A percentile compares a stretch with the other conserved stretches of the same genome.
Evolutionary conservation across 2,113 vertebrate species (phyloP).

Genomic region (Cryptomyrus ogoouensis): DNA sequence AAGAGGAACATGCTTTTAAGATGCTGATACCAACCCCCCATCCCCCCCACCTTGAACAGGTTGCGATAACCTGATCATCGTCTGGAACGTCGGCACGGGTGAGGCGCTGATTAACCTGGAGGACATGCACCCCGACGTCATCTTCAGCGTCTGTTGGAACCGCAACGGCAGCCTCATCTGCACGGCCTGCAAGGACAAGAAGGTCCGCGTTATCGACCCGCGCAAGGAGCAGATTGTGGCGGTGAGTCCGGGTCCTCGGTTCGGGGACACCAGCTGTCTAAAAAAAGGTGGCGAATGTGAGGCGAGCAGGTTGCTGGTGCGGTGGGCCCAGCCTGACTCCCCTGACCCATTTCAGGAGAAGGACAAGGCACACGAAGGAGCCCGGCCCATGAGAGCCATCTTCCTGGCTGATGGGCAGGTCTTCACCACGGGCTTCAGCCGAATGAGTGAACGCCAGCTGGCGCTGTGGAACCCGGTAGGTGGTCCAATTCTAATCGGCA

Average conservation of each 20-base stretch:
- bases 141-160: slow-evolving; percentile 94
- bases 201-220: slow-evolving; percentile 88
- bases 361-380: slow-evolving; percentile 91
- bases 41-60: slow-evolving; percentile 51
- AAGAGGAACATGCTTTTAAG: background rate
- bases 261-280: background rate
- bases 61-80: slow-evolving; percentile 84
- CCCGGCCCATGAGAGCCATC: slow-evolving; percentile 90
- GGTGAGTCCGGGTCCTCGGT: slow-evolving; percentile 60
- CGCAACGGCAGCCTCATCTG: slow-evolving; percentile 88
- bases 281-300: background rate
- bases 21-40: background rate
- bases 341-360: slow-evolving; percentile 72
- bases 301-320: background rate
- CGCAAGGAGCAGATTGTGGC: slow-evolving; percentile 80
- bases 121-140: slow-evolving; percentile 92
- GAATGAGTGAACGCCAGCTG: slow-evolving; percentile 95
- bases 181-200: slow-evolving; percentile 96
- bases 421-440: slow-evolving; percentile 96
- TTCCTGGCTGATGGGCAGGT: slow-evolving; percentile 88
- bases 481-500: background rate
- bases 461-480: slow-evolving; percentile 89
- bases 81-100: slow-evolving; percentile 97
- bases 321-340: no score
- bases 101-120: slow-evolving; percentile 85